Evolutionary conservation across 1,140 invertebrate species (phyloP).

Genomic region (Heliothis subflexa): DNA sequence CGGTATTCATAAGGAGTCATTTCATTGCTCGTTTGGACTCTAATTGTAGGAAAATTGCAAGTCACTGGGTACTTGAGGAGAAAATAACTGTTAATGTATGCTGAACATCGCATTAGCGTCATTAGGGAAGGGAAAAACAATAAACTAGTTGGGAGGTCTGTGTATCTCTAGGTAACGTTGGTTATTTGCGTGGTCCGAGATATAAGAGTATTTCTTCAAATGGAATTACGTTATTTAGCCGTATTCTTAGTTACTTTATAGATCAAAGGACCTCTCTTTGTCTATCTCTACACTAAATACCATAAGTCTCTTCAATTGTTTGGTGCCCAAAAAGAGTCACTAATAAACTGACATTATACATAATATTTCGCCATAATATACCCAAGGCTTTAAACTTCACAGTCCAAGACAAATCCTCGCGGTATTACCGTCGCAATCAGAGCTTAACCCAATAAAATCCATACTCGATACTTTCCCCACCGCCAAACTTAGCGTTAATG

Average conservation of each 20-base stretch:
- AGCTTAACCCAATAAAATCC: conserved; percentile 19
- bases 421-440: neutral
- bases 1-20: conserved; percentile 1
- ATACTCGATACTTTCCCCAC: conserved; percentile 20
- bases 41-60: conserved; percentile 34
- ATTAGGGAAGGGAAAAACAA: conserved; percentile 21
- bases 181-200: too few relatives aligned
- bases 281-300: too few relatives aligned
- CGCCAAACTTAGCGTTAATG: conserved; percentile 48
- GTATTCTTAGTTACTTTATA: too few relatives aligned
- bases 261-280: too few relatives aligned
- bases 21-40: conserved; percentile 23
- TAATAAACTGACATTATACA: too few relatives aligned
- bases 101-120: conserved; percentile 23
- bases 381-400: neutral
- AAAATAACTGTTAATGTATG: conserved; percentile 14
- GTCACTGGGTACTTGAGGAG: neutral
- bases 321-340: too few relatives aligned
- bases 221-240: too few relatives aligned
- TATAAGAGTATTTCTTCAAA: neutral
- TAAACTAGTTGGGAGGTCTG: conserved; percentile 20
- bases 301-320: too few relatives aligned
- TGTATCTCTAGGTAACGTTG: neutral
- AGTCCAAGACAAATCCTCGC: neutral
- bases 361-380: too few relatives aligned